Evolutionary conservation across 1,140 invertebrate species (phyloP).

Genomic region (Lasioglossum baleicum): DNA sequence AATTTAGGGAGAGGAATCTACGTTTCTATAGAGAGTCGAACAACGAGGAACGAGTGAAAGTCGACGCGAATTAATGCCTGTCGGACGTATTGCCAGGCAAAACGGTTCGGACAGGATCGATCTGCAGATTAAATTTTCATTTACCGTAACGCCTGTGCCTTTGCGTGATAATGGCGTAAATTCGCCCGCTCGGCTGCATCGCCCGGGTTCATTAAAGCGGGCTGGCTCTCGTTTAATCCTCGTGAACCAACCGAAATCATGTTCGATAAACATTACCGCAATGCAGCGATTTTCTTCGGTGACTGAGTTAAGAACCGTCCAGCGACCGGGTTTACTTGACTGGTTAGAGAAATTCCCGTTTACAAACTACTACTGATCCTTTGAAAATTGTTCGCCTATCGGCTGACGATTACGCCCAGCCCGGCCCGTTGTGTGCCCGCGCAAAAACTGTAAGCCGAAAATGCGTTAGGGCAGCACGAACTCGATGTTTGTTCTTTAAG

Average conservation of each 20-base stretch:
- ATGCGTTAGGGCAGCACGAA: conserved; percentile 56
- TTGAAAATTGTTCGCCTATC: conserved; percentile 64
- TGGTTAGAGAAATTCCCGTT: conserved; percentile 56
- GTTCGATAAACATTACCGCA: conserved; percentile 73
- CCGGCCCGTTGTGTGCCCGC: conserved; percentile 9
- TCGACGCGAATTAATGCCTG: conserved; percentile 56
- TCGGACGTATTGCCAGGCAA: conserved; percentile 49
- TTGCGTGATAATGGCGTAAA: conserved; percentile 57
- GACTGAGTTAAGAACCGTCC: conserved; percentile 54
- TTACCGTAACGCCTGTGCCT: conserved; percentile 58
- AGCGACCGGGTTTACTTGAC: not conserved
- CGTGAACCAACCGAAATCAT: conserved; percentile 69
- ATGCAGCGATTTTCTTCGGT: conserved; percentile 67
- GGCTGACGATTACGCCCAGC: conserved; percentile 49
- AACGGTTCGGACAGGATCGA: conserved; percentile 59
- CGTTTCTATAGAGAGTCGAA: conserved; percentile 25
- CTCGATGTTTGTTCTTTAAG: conserved; percentile 29
- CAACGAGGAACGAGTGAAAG: conserved; percentile 47
- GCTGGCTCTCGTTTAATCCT: conserved; percentile 68
- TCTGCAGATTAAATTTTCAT: conserved; percentile 67
- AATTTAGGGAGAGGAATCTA: not conserved
- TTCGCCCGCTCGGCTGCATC: conserved; percentile 54
- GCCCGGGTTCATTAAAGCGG: conserved; percentile 70
- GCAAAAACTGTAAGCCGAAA: conserved; percentile 59
- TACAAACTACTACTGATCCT: conserved; percentile 64